Conservation (phyloP, 1,140 invertebrate genomes). For the Holotrichia oblita region DNA sequence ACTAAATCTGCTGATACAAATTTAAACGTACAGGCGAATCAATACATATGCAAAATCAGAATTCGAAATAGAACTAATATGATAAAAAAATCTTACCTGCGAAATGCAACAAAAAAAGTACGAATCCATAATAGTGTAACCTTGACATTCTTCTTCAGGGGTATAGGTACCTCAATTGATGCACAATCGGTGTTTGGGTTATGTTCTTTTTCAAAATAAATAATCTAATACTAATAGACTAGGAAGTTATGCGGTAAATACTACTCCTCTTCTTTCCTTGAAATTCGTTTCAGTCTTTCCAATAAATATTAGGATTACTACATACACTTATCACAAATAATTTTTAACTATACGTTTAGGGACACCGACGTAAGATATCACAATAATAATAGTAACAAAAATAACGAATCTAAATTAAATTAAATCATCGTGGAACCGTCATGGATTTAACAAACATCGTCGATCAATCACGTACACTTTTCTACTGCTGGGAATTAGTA, state of each 20-base stretch:
- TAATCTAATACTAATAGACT: slow-evolving; percentile 29
- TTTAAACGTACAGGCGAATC: no score
- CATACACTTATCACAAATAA: slow-evolving; percentile 34
- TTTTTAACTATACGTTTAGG: slow-evolving; percentile 9
- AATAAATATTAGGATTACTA: background rate
- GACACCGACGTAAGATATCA: slow-evolving; percentile 9
- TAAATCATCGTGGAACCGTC: slow-evolving; percentile 25
- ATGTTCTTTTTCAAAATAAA: background rate
- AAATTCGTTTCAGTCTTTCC: slow-evolving; percentile 22
- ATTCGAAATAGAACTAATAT: background rate
- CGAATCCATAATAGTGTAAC: slow-evolving; percentile 17
- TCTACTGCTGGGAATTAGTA: background rate
- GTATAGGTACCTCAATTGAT: background rate
- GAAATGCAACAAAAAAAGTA: slow-evolving; percentile 8
- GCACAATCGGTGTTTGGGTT: background rate
- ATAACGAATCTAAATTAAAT: slow-evolving; percentile 10
- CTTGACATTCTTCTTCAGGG: background rate
- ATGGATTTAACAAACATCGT: slow-evolving; percentile 3
- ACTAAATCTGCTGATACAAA: no score
- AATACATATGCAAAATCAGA: no score
- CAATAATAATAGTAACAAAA: slow-evolving; percentile 1
- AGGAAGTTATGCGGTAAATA: background rate
- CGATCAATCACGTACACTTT: background rate
- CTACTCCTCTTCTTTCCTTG: background rate
- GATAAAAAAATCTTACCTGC: background rate